Percentiles rank a stretch among this genome's conserved stretches.
These are phyloP conservation scores for Cotesia chilonis DNA, from an alignment of 1,140 invertebrate species.

Conservation along the genomic window DNA sequence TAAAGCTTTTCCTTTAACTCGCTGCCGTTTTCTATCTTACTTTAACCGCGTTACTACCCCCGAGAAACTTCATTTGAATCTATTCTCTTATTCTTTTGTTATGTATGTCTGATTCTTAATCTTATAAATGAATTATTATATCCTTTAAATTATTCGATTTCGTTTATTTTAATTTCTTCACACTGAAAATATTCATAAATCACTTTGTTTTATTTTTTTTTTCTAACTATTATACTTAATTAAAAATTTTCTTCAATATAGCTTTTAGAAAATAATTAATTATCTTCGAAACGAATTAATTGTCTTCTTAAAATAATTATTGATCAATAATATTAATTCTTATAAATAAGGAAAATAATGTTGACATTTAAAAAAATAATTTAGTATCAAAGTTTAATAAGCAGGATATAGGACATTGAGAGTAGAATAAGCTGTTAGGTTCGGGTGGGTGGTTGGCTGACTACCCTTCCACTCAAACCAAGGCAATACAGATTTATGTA, in stretches of 20 bases:
- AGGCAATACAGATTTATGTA: conserved; percentile 69
- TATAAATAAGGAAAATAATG: too few relatives aligned
- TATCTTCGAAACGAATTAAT: too few relatives aligned
- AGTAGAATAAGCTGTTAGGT: conserved; percentile 45
- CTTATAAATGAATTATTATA: not conserved
- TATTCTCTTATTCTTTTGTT: conserved; percentile 27
- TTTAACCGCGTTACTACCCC: not conserved
- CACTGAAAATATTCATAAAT: not conserved
- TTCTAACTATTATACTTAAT: too few relatives aligned
- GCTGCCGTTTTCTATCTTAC: not conserved
- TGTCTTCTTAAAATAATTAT: too few relatives aligned
- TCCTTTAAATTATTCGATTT: not conserved
- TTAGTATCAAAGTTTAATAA: not conserved
- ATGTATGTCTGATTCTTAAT: conserved; percentile 23
- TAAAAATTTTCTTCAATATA: too few relatives aligned
- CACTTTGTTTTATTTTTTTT: too few relatives aligned
- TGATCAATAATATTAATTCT: too few relatives aligned
- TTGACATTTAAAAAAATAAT: too few relatives aligned
- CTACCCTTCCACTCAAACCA: conserved; percentile 36
- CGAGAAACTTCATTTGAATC: conserved; percentile 19
- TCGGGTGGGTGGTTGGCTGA: conserved; percentile 6
- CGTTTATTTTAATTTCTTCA: not conserved
- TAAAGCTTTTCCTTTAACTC: conserved; percentile 44
- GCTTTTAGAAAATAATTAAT: too few relatives aligned
- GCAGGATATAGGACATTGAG: conserved; percentile 15